These are phyloP conservation scores for Dorcus parallelipipedus DNA, from an alignment of 2,888 invertebrate species.

Conservation along the genomic window DNA sequence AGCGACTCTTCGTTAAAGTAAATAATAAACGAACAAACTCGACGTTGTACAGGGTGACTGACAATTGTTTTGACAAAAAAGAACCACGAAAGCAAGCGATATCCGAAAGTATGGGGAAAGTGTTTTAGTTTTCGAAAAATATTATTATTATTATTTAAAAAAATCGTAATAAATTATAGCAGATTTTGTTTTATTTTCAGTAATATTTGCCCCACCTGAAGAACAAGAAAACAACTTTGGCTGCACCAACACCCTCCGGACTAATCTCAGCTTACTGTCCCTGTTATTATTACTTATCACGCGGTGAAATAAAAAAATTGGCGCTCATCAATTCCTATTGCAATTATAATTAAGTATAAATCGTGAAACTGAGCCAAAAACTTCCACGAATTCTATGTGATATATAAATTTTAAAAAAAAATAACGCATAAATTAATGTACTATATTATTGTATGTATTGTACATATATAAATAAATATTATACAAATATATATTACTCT, in stretches of 20 bases:
- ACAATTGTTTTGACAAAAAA: too few species aligned
- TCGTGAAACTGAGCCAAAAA: constrained; percentile 17
- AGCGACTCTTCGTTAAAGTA: too few species aligned
- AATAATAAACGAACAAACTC: too few species aligned
- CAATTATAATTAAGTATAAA: constrained; percentile 1
- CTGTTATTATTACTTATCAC: constrained; percentile 1
- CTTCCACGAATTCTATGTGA: constrained; percentile 29
- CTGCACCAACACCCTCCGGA: neutral
- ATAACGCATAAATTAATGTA: constrained; percentile 10
- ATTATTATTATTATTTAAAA: too few species aligned
- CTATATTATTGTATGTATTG: constrained; percentile 18
- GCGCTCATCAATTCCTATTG: neutral
- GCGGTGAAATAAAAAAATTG: constrained; percentile 11
- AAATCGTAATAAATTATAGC: too few species aligned
- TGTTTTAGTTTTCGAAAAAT: too few species aligned
- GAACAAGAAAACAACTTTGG: constrained; percentile 4
- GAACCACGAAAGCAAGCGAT: too few species aligned
- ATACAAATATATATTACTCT: constrained; percentile 4
- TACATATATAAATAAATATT: constrained; percentile 10
- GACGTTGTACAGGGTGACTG: too few species aligned
- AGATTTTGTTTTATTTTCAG: constrained; percentile 4
- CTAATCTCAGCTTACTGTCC: neutral
- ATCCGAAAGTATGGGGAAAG: too few species aligned
- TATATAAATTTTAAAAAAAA: constrained; percentile 15
- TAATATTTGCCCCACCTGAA: constrained; percentile 12